phyloP scores from a whole-genome alignment of 2,113 vertebrate genomes.

The Willisornis vidua region DNA sequence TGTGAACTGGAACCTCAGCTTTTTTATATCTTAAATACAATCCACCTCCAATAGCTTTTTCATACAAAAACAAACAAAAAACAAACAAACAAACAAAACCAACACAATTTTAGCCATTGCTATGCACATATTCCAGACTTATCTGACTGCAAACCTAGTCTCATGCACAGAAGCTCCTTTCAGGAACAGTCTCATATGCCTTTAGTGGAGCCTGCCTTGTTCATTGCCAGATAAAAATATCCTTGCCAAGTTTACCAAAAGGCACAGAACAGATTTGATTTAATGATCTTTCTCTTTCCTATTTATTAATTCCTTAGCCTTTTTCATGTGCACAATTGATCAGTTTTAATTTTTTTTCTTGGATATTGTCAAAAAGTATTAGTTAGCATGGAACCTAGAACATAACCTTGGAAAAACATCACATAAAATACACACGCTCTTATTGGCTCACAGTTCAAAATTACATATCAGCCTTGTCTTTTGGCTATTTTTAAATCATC shows the following conservation, averaged over 20 bases:
- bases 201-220: not conserved
- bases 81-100: not conserved
- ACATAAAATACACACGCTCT: not conserved
- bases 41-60: not conserved
- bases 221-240: not conserved
- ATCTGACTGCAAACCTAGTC: not conserved
- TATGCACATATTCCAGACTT: not conserved
- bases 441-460: not conserved
- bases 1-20: not conserved
- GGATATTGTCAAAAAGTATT: not conserved
- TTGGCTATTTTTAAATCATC: not conserved
- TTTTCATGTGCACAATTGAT: not conserved
- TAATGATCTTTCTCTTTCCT: not conserved
- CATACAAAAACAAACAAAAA: not conserved
- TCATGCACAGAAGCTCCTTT: not conserved
- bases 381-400: not conserved
- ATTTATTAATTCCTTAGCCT: not conserved
- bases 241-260: not conserved
- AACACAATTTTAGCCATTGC: not conserved
- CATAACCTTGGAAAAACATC: not conserved
- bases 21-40: not conserved
- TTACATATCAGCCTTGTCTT: not conserved
- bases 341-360: not conserved
- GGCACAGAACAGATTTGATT: not conserved
- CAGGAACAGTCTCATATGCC: not conserved